Percentiles rank a stretch among this genome's conserved stretches.
phyloP scores from a whole-genome alignment of 2,888 invertebrate species.

The Eugnorisma glareosa region DNA sequence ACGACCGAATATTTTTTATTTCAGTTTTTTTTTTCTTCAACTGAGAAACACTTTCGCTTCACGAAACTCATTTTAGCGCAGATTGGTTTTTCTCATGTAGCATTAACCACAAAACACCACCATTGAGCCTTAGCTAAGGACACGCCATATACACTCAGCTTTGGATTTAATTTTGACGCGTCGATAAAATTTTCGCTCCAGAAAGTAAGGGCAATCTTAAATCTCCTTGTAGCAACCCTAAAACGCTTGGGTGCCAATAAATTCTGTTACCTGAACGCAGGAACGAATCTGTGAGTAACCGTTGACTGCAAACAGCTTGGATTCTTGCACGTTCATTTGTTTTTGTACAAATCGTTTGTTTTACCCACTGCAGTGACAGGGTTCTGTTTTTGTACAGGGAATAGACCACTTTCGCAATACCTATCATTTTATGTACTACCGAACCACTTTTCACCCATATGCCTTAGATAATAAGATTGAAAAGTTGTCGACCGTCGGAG shows the following conservation, averaged over 20 bases:
- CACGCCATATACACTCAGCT: too few species aligned
- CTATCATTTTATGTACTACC: too few species aligned
- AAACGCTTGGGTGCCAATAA: slow-evolving; percentile 32
- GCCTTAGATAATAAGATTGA: too few species aligned
- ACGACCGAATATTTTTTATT: too few species aligned
- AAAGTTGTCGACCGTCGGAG: too few species aligned
- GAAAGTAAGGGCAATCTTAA: neutral
- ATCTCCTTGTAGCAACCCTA: slow-evolving; percentile 7
- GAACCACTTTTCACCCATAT: too few species aligned
- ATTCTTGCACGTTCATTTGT: slow-evolving; percentile 40
- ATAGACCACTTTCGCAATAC: neutral
- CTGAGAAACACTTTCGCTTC: too few species aligned
- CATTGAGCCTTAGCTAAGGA: too few species aligned
- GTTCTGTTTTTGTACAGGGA: slow-evolving; percentile 30
- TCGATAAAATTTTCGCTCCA: neutral
- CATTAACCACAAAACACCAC: too few species aligned
- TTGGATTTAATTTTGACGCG: neutral
- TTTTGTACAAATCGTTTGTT: slow-evolving; percentile 38
- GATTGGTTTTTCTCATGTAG: too few species aligned
- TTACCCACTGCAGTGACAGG: slow-evolving; percentile 4
- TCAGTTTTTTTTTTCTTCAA: too few species aligned
- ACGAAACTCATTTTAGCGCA: too few species aligned
- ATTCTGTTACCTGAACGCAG: slow-evolving; percentile 35
- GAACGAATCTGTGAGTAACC: slow-evolving; percentile 33
- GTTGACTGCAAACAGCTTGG: slow-evolving; percentile 45